Percentiles rank a stretch among this genome's conserved stretches.
Evolutionary conservation across 2,113 vertebrate species (phyloP).

Genomic region (Tachysurus fulvidraco): DNA sequence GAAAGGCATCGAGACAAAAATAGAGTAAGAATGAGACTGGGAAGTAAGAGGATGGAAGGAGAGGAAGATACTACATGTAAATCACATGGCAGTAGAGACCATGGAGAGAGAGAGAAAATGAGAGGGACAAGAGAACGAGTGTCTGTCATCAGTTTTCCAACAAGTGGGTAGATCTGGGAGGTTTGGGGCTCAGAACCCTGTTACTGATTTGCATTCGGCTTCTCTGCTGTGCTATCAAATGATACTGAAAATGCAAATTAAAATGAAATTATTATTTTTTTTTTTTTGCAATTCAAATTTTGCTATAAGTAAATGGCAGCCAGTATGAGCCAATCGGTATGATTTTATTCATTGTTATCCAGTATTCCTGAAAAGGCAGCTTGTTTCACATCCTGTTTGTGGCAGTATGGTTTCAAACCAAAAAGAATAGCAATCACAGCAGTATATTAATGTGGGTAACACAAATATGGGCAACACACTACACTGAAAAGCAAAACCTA

Average conservation of each 20-base stretch:
- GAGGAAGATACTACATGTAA: not conserved
- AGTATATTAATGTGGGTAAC: not conserved
- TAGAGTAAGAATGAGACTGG: not conserved
- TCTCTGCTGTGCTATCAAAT: too few relatives aligned
- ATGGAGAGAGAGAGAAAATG: not conserved
- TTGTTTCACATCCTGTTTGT: too few relatives aligned
- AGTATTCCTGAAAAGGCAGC: too few relatives aligned
- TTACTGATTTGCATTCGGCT: too few relatives aligned
- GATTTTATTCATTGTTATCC: not conserved
- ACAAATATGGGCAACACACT: not conserved
- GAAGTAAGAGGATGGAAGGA: not conserved
- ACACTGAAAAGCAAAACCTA: not conserved
- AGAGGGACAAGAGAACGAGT: not conserved
- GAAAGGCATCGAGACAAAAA: not conserved
- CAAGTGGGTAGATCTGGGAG: not conserved
- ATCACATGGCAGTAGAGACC: constrained; percentile 6
- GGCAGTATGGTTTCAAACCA: not conserved
- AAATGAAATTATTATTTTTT: too few relatives aligned
- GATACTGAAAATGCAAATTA: too few relatives aligned
- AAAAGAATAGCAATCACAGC: not conserved
- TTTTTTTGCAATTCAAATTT: too few relatives aligned
- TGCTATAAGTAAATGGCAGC: not conserved
- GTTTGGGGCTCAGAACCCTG: too few relatives aligned
- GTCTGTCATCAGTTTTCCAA: not conserved
- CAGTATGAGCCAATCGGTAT: not conserved